A percentile compares a stretch with the other conserved stretches of the same genome.
Evolutionary conservation across 2,888 invertebrate species (phyloP).

Genomic region (Parnassius apollo): DNA sequence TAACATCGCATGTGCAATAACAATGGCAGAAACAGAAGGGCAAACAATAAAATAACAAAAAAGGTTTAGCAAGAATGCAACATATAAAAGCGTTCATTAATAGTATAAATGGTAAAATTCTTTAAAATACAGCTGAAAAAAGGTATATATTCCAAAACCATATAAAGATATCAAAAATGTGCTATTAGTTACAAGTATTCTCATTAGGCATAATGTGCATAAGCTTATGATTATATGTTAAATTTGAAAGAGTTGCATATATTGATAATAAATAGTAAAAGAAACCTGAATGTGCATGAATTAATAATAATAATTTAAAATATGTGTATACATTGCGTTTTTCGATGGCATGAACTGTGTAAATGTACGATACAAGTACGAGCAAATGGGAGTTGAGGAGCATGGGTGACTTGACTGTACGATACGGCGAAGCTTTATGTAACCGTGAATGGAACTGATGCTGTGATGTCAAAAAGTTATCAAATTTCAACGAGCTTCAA

Average conservation of each 20-base stretch:
- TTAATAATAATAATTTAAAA: neutral
- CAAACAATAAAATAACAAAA: conserved; percentile 16
- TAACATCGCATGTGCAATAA: conserved; percentile 45
- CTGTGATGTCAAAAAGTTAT: conserved; percentile 35
- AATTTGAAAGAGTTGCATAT: too few relatives aligned
- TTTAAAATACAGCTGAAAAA: neutral
- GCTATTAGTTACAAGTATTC: too few relatives aligned
- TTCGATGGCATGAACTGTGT: neutral
- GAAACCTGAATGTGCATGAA: neutral
- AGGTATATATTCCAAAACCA: neutral
- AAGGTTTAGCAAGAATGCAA: neutral
- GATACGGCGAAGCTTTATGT: conserved; percentile 20
- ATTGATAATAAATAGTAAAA: too few relatives aligned
- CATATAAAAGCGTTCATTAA: neutral
- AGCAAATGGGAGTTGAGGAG: conserved; percentile 18
- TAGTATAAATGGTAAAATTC: neutral
- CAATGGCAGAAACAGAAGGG: conserved; percentile 31
- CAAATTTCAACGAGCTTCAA: conserved; percentile 63
- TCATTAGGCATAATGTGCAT: neutral
- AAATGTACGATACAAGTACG: conserved; percentile 14
- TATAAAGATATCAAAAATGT: neutral
- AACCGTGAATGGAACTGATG: conserved; percentile 35
- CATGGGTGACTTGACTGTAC: conserved; percentile 10
- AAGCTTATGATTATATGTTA: neutral
- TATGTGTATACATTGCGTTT: neutral